A percentile compares a stretch with the other conserved stretches of the same genome.
Conservation (phyloP, 2,888 invertebrate species). For the Oasisia sp. region DNA sequence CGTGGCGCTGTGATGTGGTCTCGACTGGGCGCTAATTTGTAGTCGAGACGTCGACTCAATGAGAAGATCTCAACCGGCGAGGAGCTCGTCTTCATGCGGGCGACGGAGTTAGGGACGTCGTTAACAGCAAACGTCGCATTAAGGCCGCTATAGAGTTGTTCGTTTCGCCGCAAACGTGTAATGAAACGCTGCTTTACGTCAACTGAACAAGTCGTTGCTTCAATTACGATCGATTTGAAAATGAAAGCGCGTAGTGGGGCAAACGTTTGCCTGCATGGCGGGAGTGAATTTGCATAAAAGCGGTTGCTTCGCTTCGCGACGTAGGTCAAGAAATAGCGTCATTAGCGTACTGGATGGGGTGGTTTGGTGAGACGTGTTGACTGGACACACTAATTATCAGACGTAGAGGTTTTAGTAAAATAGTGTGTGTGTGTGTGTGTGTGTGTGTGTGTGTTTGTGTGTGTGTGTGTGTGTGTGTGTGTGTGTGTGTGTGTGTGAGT, state of each 20-base stretch:
- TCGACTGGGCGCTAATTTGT: not conserved
- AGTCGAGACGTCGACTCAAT: not conserved
- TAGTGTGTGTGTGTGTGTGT: not conserved
- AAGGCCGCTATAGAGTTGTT: not conserved
- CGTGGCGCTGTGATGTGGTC: not conserved
- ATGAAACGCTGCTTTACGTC: not conserved
- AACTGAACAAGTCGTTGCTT: not conserved
- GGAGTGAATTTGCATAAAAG: not conserved
- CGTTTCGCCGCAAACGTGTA: not conserved
- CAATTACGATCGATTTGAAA: not conserved
- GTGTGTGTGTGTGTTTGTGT: not conserved
- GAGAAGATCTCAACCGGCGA: not conserved
- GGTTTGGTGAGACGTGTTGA: not conserved
- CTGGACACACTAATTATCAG: not conserved
- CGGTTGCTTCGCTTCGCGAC: not conserved
- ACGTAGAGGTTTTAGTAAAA: not conserved
- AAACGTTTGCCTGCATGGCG: not conserved
- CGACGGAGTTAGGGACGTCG: not conserved
- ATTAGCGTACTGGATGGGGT: not conserved
- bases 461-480: not conserved
- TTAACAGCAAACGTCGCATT: slow-evolving; percentile 3
- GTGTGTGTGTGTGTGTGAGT: not conserved
- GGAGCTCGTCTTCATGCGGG: not conserved
- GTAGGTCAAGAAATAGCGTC: not conserved
- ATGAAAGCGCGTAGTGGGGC: not conserved